phyloP scores from a whole-genome alignment of 2,888 invertebrate species.

The Hyposoter didymator region DNA sequence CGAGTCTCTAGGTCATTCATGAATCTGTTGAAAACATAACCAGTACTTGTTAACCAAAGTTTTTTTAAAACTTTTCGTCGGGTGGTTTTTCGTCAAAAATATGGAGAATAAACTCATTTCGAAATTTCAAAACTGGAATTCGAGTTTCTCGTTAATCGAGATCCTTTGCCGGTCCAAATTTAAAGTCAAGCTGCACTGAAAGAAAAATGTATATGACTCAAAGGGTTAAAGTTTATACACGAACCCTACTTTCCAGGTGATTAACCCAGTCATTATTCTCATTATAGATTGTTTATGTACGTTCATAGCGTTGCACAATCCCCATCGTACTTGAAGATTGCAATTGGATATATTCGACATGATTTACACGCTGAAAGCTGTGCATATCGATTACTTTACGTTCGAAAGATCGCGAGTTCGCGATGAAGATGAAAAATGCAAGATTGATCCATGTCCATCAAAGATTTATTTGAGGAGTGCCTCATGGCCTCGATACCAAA shows the following conservation, averaged over 20 bases:
- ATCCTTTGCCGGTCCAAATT: neutral
- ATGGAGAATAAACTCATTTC: neutral
- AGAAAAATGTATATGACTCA: neutral
- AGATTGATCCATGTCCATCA: constrained; percentile 56
- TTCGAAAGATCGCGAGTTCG: constrained; percentile 19
- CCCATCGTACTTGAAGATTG: constrained; percentile 15
- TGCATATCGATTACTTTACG: constrained; percentile 23
- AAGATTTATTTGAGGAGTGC: constrained; percentile 49
- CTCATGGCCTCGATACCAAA: constrained; percentile 43
- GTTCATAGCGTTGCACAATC: constrained; percentile 28
- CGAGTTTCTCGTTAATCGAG: neutral
- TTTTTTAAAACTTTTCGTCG: neutral
- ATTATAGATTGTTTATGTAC: constrained; percentile 16
- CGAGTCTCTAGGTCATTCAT: too few species aligned
- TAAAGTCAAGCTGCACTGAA: neutral
- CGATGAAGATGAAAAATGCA: constrained; percentile 34
- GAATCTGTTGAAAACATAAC: too few species aligned
- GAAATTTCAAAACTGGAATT: neutral
- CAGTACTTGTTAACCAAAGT: neutral
- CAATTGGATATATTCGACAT: constrained; percentile 19
- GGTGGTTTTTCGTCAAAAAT: neutral
- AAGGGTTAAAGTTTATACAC: neutral
- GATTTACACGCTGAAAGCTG: neutral
- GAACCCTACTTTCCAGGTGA: neutral
- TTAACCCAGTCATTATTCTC: neutral